Percentiles rank a stretch among this genome's conserved stretches.
phyloP scores from a whole-genome alignment of 2,113 vertebrate genomes.

The Aramus guarauna region DNA sequence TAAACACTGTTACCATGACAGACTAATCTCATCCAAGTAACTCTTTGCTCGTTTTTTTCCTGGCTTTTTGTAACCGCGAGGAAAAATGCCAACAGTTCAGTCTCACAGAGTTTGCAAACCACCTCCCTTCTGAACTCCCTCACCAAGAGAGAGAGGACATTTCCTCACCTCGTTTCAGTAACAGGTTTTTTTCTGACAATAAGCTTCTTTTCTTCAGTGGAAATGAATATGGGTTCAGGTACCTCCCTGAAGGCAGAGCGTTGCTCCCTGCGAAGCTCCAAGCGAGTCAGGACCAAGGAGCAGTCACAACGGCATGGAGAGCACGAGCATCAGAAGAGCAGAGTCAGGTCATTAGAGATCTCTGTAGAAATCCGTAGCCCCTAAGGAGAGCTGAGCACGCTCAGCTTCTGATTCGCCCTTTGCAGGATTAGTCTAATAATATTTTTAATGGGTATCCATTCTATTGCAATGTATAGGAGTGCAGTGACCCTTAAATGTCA shows the following conservation, averaged over 20 bases:
- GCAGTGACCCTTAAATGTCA: constrained; percentile 61
- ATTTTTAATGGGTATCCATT: constrained; percentile 40
- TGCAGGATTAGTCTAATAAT: constrained; percentile 19
- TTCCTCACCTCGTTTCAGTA: background rate
- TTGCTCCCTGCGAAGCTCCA: background rate
- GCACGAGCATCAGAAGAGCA: background rate
- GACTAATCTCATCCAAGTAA: background rate
- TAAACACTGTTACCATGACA: background rate
- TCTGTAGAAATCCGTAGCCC: background rate
- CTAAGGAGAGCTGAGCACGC: background rate
- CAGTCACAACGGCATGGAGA: background rate
- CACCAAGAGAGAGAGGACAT: background rate
- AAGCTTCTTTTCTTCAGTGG: background rate
- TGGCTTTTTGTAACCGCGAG: background rate
- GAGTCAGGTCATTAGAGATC: background rate
- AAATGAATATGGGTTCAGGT: background rate
- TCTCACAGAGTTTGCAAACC: background rate
- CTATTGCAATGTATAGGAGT: constrained; percentile 1
- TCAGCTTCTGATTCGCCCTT: constrained; percentile 7
- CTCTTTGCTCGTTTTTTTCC: background rate
- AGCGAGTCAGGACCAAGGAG: background rate
- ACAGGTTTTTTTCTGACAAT: background rate
- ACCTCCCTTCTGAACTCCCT: background rate
- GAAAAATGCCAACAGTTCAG: background rate
- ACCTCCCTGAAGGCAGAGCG: background rate